Conservation (phyloP, 2,888 invertebrate genomes). For the Heteropelma amictum region DNA sequence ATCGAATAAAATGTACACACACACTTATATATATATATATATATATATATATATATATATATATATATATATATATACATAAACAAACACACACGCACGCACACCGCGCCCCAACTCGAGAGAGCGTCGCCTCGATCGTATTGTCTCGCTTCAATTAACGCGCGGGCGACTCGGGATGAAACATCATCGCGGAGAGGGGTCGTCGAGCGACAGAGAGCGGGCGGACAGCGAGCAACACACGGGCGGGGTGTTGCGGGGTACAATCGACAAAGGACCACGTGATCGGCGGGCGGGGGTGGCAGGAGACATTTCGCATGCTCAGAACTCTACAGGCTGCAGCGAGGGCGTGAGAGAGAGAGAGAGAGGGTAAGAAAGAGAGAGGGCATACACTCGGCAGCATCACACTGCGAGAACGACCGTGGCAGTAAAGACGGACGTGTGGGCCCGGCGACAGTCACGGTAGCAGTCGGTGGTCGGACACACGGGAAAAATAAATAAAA, state of each 20-base stretch:
- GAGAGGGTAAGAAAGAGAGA: no score
- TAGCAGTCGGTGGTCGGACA: neutral
- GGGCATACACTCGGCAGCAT: slow-evolving; percentile 49
- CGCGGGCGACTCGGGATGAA: slow-evolving; percentile 26
- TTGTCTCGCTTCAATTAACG: slow-evolving; percentile 50
- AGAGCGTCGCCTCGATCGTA: slow-evolving; percentile 41
- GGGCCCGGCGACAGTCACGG: neutral
- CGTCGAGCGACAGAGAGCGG: slow-evolving; percentile 12
- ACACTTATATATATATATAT: neutral
- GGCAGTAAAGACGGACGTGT: slow-evolving; percentile 17
- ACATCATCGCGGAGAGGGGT: neutral
- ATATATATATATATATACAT: no score
- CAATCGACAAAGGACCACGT: slow-evolving; percentile 68
- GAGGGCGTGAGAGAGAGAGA: slow-evolving; percentile 32
- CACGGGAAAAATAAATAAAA: neutral
- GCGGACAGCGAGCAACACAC: slow-evolving; percentile 11
- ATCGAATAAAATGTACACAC: neutral
- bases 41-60: neutral
- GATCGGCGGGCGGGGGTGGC: slow-evolving; percentile 75
- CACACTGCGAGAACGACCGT: slow-evolving; percentile 39
- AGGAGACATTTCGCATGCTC: slow-evolving; percentile 77
- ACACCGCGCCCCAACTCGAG: slow-evolving; percentile 2
- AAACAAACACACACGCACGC: no score
- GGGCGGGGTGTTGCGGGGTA: slow-evolving; percentile 32
- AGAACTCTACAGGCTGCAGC: slow-evolving; percentile 75